A percentile compares a stretch with the other conserved stretches of the same genome.
Conservation (phyloP, 2,113 vertebrate genomes). For the Gracilinanus agilis region DNA sequence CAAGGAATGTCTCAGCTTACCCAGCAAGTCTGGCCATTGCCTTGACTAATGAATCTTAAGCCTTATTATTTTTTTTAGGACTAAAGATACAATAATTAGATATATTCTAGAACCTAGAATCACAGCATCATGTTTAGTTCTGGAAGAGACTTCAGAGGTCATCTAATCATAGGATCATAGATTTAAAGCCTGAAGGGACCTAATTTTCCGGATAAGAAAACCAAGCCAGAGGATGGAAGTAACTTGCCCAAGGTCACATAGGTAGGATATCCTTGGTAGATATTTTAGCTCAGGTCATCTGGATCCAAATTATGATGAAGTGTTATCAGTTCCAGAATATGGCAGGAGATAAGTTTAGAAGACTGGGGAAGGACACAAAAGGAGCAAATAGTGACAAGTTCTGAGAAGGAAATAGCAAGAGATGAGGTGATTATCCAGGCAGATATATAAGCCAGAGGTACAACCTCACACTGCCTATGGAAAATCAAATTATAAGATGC, state of each 20-base stretch:
- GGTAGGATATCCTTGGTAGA: not conserved
- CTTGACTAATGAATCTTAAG: not conserved
- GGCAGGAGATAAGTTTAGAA: not conserved
- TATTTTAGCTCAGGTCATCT: not conserved
- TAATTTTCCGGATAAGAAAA: not conserved
- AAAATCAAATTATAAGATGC: not conserved
- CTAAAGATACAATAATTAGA: not conserved
- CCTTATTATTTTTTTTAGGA: not conserved
- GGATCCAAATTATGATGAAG: not conserved
- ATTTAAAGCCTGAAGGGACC: not conserved
- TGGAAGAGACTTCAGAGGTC: not conserved
- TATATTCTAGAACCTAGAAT: not conserved
- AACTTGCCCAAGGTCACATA: not conserved
- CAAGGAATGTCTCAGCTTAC: not conserved
- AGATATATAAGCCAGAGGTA: not conserved
- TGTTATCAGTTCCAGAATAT: not conserved
- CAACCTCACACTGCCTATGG: not conserved
- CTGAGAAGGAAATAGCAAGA: not conserved
- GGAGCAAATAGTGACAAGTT: not conserved
- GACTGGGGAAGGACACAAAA: not conserved
- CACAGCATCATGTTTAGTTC: not conserved
- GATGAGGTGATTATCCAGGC: not conserved
- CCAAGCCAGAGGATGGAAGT: not conserved
- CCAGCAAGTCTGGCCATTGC: not conserved
- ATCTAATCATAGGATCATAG: not conserved